Conservation (phyloP, 1,140 invertebrate genomes). For the Chymomyza costata region DNA sequence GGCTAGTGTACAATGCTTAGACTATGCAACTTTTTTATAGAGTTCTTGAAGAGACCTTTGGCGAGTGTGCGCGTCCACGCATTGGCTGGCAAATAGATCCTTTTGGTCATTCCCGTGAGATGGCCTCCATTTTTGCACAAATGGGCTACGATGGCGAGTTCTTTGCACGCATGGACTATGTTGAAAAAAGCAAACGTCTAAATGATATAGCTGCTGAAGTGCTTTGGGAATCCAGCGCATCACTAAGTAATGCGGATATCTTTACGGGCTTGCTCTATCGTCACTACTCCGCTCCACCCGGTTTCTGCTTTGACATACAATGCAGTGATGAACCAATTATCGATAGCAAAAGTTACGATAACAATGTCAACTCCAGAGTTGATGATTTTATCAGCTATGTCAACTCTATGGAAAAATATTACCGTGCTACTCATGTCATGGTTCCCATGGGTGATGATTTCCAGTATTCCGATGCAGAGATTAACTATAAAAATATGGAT, state of each 20-base stretch:
- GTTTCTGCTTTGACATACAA: constrained; percentile 92
- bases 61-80: constrained; percentile 85
- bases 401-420: constrained; percentile 61
- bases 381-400: background rate
- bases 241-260: constrained; percentile 79
- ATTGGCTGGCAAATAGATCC: constrained; percentile 96
- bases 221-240: constrained; percentile 87
- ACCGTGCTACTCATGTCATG: constrained; percentile 85
- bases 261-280: constrained; percentile 87
- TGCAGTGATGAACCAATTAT: constrained; percentile 90
- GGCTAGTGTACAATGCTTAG: background rate
- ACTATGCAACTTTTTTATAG: constrained; percentile 13
- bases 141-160: constrained; percentile 92
- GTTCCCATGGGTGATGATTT: constrained; percentile 97
- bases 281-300: constrained; percentile 87
- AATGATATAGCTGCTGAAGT: constrained; percentile 85
- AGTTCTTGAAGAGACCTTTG: constrained; percentile 87
- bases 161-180: constrained; percentile 91
- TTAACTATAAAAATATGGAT: constrained; percentile 92
- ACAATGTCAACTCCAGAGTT: constrained; percentile 83
- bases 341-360: constrained; percentile 83
- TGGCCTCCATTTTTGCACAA: constrained; percentile 89
- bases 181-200: constrained; percentile 84
- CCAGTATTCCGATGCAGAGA: constrained; percentile 88
- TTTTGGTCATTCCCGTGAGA: constrained; percentile 92